Conservation (phyloP, 2,888 invertebrate species). For the Proisotoma minuta region DNA sequence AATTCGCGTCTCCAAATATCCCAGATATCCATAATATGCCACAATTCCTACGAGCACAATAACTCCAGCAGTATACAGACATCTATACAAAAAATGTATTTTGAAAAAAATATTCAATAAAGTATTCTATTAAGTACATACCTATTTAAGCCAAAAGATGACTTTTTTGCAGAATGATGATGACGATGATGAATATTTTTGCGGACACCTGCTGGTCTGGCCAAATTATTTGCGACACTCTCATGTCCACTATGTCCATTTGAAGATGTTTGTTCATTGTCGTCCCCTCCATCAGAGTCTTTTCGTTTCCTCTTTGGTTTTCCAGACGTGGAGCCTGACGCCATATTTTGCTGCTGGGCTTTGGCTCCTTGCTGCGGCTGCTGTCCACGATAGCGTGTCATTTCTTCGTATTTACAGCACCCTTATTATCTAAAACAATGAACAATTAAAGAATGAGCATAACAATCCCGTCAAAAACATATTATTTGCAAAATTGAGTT, state of each 20-base stretch:
- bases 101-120: not conserved
- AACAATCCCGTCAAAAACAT: too few species aligned
- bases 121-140: not conserved
- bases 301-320: constrained; percentile 13
- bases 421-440: too few species aligned
- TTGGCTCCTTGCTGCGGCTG: not conserved
- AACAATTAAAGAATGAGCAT: too few species aligned
- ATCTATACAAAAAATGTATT: constrained; percentile 17
- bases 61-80: constrained; percentile 36
- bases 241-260: not conserved
- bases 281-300: constrained; percentile 15
- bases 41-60: constrained; percentile 59
- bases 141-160: not conserved
- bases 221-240: too few species aligned
- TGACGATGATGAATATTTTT: not conserved
- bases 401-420: too few species aligned
- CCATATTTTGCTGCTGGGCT: not conserved
- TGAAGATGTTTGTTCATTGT: constrained; percentile 10
- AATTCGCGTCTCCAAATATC: constrained; percentile 80
- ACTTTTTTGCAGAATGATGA: not conserved
- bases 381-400: constrained; percentile 7
- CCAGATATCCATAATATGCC: constrained; percentile 69
- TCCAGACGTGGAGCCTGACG: not conserved
- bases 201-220: not conserved
- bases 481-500: too few species aligned